Evolutionary conservation across 1,140 invertebrate genomes (phyloP), one percentile per base, ranked within the genome.

Genomic region (Chironomus striatipennis): DNA sequence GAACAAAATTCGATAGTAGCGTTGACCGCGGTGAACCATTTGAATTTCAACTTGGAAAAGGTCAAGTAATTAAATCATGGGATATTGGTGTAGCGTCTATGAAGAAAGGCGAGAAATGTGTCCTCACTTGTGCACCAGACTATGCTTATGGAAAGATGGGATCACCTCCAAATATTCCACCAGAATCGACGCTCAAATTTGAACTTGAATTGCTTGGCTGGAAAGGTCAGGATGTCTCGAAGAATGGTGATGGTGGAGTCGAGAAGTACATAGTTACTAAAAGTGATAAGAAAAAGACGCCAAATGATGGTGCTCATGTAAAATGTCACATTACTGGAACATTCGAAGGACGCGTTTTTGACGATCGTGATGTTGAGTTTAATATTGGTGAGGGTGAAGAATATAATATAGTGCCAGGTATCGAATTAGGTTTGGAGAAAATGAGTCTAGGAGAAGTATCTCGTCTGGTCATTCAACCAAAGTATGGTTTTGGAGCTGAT

Each of bases 1-100:
- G 97, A 24, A 91, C 90, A 0, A 89, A 93, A 78, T 99, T 99
- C 84, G 98, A 99, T 84, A 96, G 95, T 0, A 97, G 94, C 81
- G 86, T 88, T 77, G 90, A 93, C 77, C 86, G 94, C 77, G 87
- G 89, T 73, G 85, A 91, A 75, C 90, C 93, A 1, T 99, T 99
- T 82, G 85, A 90, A 81, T 98, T 96, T 83, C 86, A 86, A 76
- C 85, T 94, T 74, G 95, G 90, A 78, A 90, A 90, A 88, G 91
- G 91, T 90, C 81, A 79, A 77, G 94, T 98, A 0, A 97, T 99
- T 75, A 95, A 95, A 86, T 96, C 89, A 84, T 99, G 97, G 93
- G 97, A 99, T 80, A 88, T 95, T 77, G 97, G 95, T 73, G 90
- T 99, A 7, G 90, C 92, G 0, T 93, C 92, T 0, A 99, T 99